phyloP scores from a whole-genome alignment of 2,113 vertebrate species.

The Petrocephalus zakoni region DNA sequence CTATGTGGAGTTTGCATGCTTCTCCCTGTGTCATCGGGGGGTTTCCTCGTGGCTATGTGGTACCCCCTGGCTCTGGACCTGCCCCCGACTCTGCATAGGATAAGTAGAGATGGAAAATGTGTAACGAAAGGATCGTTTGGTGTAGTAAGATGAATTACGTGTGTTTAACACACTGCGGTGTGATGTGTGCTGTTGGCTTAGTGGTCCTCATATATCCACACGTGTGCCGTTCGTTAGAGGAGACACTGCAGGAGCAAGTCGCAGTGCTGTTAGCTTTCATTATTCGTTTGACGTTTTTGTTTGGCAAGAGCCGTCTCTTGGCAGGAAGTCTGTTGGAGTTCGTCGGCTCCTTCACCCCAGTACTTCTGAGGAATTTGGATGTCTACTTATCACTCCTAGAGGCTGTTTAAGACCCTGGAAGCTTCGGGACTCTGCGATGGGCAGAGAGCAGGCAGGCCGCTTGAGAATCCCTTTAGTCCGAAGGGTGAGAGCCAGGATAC shows the following conservation, averaged over 20 bases:
- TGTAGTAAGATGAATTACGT: neutral
- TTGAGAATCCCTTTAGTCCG: neutral
- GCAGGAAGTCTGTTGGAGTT: neutral
- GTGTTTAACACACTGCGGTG: neutral
- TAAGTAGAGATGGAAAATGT: neutral
- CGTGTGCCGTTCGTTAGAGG: neutral
- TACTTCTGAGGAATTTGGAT: neutral
- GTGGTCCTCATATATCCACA: neutral
- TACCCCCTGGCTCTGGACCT: too few species aligned
- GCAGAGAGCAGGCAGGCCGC: neutral
- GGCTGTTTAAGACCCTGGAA: neutral
- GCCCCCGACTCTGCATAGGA: neutral
- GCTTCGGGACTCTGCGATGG: neutral
- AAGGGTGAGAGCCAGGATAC: neutral
- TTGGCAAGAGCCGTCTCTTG: neutral
- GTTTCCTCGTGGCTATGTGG: too few species aligned
- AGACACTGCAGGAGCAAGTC: neutral
- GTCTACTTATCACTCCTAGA: neutral
- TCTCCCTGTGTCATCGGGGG: too few species aligned
- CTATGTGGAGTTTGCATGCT: too few species aligned
- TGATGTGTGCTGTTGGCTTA: neutral
- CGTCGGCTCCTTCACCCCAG: neutral
- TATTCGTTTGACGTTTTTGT: neutral
- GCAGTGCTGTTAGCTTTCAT: neutral
- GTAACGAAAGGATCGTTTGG: neutral